Evolutionary conservation across 2,888 invertebrate species (phyloP), one percentile per base, ranked within the genome.

Genomic region (Hemithea aestivaria): DNA sequence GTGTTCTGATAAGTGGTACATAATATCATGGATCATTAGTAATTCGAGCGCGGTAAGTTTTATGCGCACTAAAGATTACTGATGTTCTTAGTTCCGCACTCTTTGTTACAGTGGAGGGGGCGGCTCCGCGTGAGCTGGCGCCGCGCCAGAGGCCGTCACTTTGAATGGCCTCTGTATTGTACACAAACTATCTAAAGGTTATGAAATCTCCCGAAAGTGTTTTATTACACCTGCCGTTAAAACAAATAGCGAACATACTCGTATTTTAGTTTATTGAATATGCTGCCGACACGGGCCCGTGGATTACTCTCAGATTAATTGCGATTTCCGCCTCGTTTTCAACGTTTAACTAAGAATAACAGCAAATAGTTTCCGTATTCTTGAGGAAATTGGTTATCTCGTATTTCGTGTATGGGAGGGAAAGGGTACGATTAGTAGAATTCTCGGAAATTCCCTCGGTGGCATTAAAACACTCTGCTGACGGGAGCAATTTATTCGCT

Each of bases 21-120:
- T 16, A n/a, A 36, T 4, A 16, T 16, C 38, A 45, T 38, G 37
- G 34, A 34, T 45, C 45, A 43, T 39, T 40, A 24, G 25, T 27
- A 11, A 45, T 22, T 16, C 16, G 16, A 16, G 16, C 16, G 5
- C 5, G 5, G 5, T 16, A 16, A 16, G 16, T 16, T 35, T 35
- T 40, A 45, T 38, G 41, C 27, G 37, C 44, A 33, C 28, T 46
- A 44, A 43, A 36, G 7, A 20, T 49, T 31, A 35, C 24, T 35
- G 20, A 27, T 40, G 37, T 28, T 35, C 20, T 32, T 34, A 33
- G 27, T 28, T 28, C 11, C 24, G 8, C 6, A 34, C 31, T 31
- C 36, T 31, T 46, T 43, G 29, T 40, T 16, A 16, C 16, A 4
- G 16, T 16, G 16, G 16, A 16, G 16, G 2, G 16, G 3, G 2